Conservation (phyloP, 2,797 vertebrate species). For the Cyprinella venusta region DNA sequence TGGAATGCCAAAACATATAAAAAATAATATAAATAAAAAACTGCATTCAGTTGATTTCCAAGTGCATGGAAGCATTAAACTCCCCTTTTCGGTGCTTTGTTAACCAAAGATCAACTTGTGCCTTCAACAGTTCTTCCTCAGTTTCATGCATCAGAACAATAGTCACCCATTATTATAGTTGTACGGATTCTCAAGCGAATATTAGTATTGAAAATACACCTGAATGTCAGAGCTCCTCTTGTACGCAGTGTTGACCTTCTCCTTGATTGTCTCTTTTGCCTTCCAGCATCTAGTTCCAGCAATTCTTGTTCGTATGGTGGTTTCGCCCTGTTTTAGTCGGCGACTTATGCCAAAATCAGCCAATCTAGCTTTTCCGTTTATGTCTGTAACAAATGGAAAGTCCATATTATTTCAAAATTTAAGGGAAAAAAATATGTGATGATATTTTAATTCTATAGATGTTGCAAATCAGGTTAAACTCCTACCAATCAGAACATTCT, state of each 20-base stretch:
- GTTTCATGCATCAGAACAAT: neutral
- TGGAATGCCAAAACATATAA: too few species aligned
- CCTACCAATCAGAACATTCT: slow-evolving; percentile 75
- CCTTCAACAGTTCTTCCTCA: neutral
- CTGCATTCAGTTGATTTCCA: neutral
- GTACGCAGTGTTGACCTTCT: slow-evolving; percentile 48
- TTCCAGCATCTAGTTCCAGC: slow-evolving; percentile 74
- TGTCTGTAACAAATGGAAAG: slow-evolving; percentile 59
- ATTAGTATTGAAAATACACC: slow-evolving; percentile 51
- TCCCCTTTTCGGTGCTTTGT: neutral
- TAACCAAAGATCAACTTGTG: too few species aligned
- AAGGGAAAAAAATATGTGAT: neutral
- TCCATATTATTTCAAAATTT: neutral
- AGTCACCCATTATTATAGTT: neutral
- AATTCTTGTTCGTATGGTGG: slow-evolving; percentile 55
- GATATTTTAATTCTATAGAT: neutral
- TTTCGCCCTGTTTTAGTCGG: slow-evolving; percentile 57
- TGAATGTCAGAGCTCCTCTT: slow-evolving; percentile 71
- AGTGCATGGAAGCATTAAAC: neutral
- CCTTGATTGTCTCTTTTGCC: slow-evolving; percentile 67
- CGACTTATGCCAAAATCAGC: slow-evolving; percentile 76
- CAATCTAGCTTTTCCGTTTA: slow-evolving; percentile 57
- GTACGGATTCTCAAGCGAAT: neutral
- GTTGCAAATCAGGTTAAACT: neutral
- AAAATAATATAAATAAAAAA: too few species aligned